Percentiles rank a stretch among this genome's conserved stretches.
phyloP scores from a whole-genome alignment of 2,113 vertebrate genomes.

The Oreotrochilus melanogaster region DNA sequence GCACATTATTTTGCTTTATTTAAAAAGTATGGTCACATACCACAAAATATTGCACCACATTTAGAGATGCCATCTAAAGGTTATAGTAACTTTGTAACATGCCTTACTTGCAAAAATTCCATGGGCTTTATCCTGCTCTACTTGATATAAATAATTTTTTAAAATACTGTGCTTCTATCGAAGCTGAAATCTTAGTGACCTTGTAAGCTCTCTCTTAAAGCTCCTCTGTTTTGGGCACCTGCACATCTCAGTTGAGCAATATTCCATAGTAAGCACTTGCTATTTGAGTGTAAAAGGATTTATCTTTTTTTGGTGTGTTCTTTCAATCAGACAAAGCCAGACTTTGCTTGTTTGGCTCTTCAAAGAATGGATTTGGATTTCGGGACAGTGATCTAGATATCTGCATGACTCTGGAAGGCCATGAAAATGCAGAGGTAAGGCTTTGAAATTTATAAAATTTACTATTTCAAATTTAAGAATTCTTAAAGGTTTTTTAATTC shows the following conservation, averaged over 20 bases:
- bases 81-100: background rate
- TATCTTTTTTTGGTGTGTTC: background rate
- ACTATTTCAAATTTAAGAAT: background rate
- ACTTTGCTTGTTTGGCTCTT: slow-evolving; percentile 97
- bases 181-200: background rate
- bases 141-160: background rate
- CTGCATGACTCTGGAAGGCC: slow-evolving; percentile 98
- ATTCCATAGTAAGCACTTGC: background rate
- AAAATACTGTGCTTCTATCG: background rate
- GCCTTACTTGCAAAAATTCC: background rate
- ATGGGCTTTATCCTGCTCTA: background rate
- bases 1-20: background rate
- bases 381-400: slow-evolving; percentile 98
- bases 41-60: background rate
- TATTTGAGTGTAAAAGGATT: background rate
- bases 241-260: background rate
- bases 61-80: background rate
- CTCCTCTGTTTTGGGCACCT: background rate
- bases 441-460: background rate
- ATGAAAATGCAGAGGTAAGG: slow-evolving; percentile 94
- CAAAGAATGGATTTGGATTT: slow-evolving; percentile 98
- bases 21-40: background rate
- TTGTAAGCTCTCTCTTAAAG: background rate
- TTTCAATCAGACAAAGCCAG: slow-evolving; percentile 89
- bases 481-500: background rate